Conservation (phyloP, 2,797 vertebrate species). For the Gallinago solitaria region DNA sequence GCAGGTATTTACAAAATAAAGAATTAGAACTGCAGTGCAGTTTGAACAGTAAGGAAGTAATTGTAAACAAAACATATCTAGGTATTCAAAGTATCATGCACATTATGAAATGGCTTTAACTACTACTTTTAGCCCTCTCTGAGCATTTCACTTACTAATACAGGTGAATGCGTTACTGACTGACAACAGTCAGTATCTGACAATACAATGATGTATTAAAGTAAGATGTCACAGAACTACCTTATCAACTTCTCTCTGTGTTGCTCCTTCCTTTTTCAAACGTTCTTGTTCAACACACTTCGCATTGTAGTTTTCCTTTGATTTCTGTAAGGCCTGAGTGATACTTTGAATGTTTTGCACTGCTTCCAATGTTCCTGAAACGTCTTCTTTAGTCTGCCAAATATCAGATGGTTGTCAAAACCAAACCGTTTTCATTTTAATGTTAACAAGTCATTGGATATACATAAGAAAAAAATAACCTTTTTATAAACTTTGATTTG, state of each 20-base stretch:
- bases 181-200: background rate
- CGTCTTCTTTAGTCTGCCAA: slow-evolving; percentile 95
- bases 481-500: slow-evolving; percentile 98
- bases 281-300: slow-evolving; percentile 94
- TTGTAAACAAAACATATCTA: background rate
- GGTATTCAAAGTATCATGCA: background rate
- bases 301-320: slow-evolving; percentile 93
- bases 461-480: slow-evolving; percentile 72
- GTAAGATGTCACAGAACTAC: slow-evolving; percentile 24
- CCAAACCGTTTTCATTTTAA: background rate
- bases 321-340: slow-evolving; percentile 93
- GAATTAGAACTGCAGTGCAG: background rate
- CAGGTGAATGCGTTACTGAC: background rate
- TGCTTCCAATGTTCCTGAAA: slow-evolving; percentile 94
- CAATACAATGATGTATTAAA: background rate
- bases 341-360: slow-evolving; percentile 95
- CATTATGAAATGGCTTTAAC: background rate
- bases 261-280: slow-evolving; percentile 95
- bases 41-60: background rate
- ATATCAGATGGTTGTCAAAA: slow-evolving; percentile 42
- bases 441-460: background rate
- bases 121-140: background rate
- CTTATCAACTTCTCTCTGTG: slow-evolving; percentile 95
- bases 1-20: background rate
- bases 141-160: background rate